A percentile compares a stretch with the other conserved stretches of the same genome.
phyloP scores from a whole-genome alignment of 2,888 invertebrate species.

The Cryptocheilus praepositus region DNA sequence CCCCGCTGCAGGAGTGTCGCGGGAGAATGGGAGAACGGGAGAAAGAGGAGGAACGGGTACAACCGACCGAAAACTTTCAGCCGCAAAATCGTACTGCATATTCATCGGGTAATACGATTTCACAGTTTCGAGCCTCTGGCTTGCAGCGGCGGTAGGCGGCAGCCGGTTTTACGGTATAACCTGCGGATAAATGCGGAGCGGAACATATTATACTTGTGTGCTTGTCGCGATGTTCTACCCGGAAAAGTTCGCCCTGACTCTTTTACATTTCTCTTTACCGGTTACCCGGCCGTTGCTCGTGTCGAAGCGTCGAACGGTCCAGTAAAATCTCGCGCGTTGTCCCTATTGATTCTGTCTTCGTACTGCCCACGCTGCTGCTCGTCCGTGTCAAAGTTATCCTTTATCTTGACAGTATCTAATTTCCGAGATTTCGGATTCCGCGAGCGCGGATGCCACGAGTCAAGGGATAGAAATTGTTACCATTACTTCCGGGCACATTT shows the following conservation, averaged over 20 bases:
- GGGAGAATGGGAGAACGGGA: conserved; percentile 14
- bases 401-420: too few species aligned
- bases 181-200: conserved; percentile 58
- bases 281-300: too few species aligned
- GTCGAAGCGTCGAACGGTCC: not conserved
- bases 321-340: too few species aligned
- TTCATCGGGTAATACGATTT: conserved; percentile 72
- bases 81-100: conserved; percentile 73
- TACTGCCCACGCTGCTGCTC: too few species aligned
- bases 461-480: too few species aligned
- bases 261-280: not conserved
- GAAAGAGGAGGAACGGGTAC: conserved; percentile 42
- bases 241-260: not conserved
- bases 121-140: conserved; percentile 54
- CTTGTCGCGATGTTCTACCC: conserved; percentile 4
- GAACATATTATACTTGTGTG: conserved; percentile 27
- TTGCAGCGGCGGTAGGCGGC: conserved; percentile 16
- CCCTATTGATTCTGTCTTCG: too few species aligned
- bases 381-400: too few species aligned
- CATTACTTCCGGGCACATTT: too few species aligned
- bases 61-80: conserved; percentile 64
- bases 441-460: too few species aligned
- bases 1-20: not conserved
- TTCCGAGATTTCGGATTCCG: too few species aligned
- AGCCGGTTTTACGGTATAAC: conserved; percentile 52